Evolutionary conservation across 2,797 vertebrate genomes (phyloP), one percentile per base, ranked within the genome.

Genomic region (Malacoraja senta): DNA sequence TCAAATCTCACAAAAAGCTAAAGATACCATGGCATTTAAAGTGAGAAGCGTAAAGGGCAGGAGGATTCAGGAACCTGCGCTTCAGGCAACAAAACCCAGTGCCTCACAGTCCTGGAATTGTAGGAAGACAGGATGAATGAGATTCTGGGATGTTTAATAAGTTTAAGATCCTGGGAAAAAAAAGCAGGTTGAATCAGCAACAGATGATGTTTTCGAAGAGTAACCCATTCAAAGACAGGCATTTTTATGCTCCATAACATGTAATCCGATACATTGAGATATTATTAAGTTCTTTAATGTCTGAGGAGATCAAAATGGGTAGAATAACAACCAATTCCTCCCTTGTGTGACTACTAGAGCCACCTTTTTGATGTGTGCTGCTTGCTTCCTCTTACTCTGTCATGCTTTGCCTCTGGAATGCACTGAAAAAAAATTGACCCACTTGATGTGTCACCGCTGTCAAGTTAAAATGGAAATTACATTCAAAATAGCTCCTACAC

Each of bases 251-350:
- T 32, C 29, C 61, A 88, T 19, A 24, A 24, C 32, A 68, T 88
- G 63, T 35, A 88, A 88, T 68, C 84, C 65, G 63, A 88, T 88
- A 19, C n/a, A 35, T 68, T 68, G n/a, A 88, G 61, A 88, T 68
- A 35, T 88, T 68, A 35, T n/a, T 65, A 63, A 88, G n/a, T 19
- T 9, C n/a, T 24, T 0, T 32, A 88, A 35, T 68, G 84, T 68
- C 65, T 35, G n/a, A 88, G n/a, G 61, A 86, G 61, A 68, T 68
- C n/a, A 88, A 88, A 88, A 88, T 68, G 61, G 8, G n/a, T 68
- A 68, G 84, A 68, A 88, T 88, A 68, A 58, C 84, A 68, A 35
- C 84, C 63, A 61, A 88, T 88, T 88, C 84, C n/a, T 21, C 65
- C 68, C n/a, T 10, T 61, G 61, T n/a, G 12, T 84, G 81, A 58